Evolutionary conservation across 2,113 vertebrate species (phyloP).

Genomic region (Nesogale talazaci): DNA sequence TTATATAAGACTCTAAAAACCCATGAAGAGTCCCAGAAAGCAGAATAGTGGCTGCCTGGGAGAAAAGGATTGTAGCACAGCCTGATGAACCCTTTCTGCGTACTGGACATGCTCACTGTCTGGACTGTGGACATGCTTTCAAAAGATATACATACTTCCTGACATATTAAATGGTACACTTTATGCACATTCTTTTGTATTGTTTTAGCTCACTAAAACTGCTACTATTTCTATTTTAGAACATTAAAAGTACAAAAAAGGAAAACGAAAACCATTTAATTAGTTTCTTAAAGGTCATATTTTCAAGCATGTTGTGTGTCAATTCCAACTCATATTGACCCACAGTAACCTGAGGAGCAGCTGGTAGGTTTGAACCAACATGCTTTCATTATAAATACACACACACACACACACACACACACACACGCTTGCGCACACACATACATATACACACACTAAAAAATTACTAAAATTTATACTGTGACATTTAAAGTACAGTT

Average conservation of each 20-base stretch:
- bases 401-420: too few species aligned
- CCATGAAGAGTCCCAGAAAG: conserved; percentile 3
- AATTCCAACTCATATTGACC: background rate
- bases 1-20: conserved; percentile 43
- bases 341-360: background rate
- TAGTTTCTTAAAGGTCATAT: background rate
- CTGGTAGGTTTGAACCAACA: background rate
- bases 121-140: background rate
- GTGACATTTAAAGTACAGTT: too few species aligned
- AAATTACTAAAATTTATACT: too few species aligned
- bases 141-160: background rate
- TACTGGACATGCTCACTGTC: background rate
- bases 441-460: too few species aligned
- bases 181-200: background rate
- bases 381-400: too few species aligned
- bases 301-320: background rate
- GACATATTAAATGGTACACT: background rate
- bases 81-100: background rate
- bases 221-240: conserved; percentile 5
- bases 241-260: background rate
- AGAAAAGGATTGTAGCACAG: background rate
- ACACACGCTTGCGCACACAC: too few species aligned
- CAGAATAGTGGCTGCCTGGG: background rate
- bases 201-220: conserved; percentile 17
- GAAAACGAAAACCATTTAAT: background rate